Base-by-base conservation (phyloP, 1,140 invertebrate genomes). In the Dinoponera quadriceps region DNA sequence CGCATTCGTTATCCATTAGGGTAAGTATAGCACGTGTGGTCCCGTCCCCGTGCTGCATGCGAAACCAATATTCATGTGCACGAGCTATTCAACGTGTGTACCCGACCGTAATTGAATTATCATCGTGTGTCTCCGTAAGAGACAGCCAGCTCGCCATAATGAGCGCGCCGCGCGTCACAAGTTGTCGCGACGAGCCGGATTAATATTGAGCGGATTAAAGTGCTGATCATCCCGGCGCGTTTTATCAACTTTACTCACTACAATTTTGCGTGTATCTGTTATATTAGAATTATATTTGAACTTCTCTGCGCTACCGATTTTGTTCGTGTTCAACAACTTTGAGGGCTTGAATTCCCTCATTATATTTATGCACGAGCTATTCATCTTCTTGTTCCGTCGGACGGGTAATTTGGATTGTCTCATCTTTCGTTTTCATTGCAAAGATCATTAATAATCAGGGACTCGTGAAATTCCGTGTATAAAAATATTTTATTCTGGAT, bases 1-100 rank as follows among this genome's bases (percentile, higher is more conserved):
- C 65, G 88, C 88, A 88, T 89, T 89, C 87, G 84, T 89, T 89
- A 88, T 89, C 80, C 87, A 86, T 88, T 88, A 89, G 59, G 55
- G 80, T 89, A 89, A 82, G 84, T 89, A 78, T 86, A 86, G 86
- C 75, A 77, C 82, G 86, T 74, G 87, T 80, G 78, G 87, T 74
- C 60, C 44, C 59, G 75, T 69, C 22, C 62, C 33, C 71, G 51
- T 33, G 48, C 27, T 51, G 82, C 63, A 54, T 59, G 60, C 27
- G 66, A 72, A 80, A 51, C 48, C 59, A 81, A 88, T 88, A 88
- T 88, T 88, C 86, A 88, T 85, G 74, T n/a, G 25, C 82, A 63
- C 77, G 55, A 88, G 55, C 83, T 69, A 74, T 88, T 88, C 75
- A 65, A 14, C 60, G 72, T 69, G 75, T 62, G 85, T 78, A 87